These are phyloP conservation scores for Camponotus vicinus DNA, from an alignment of 1,140 invertebrate species.

Conservation along the genomic window DNA sequence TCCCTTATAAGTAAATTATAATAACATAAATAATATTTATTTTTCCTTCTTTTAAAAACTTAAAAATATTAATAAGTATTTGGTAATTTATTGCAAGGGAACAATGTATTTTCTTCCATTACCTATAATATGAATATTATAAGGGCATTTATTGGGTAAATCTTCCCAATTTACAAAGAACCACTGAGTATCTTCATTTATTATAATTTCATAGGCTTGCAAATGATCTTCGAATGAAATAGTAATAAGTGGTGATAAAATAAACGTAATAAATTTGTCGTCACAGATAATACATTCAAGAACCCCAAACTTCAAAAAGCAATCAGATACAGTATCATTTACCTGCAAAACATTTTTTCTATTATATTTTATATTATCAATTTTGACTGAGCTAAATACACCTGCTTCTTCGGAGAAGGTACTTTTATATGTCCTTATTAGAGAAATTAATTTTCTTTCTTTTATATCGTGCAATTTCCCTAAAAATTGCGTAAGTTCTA, in stretches of 20 bases:
- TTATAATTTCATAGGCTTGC: constrained; percentile 2
- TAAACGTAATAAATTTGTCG: neutral
- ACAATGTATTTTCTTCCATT: constrained; percentile 21
- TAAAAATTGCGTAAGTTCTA: neutral
- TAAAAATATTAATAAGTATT: too few species aligned
- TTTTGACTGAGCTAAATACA: neutral
- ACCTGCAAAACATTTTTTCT: neutral
- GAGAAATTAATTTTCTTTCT: neutral
- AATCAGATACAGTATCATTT: neutral
- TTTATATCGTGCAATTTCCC: constrained; percentile 5
- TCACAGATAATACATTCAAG: neutral
- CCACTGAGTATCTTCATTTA: constrained; percentile 10
- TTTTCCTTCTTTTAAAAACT: too few species aligned
- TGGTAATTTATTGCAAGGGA: neutral
- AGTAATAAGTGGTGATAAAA: neutral
- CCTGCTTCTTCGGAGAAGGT: neutral
- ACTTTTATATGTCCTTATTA: neutral
- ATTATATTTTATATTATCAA: constrained; percentile 20
- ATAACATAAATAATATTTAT: too few species aligned
- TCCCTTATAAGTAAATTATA: too few species aligned
- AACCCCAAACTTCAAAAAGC: neutral
- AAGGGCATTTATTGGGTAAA: neutral
- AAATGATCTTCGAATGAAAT: constrained; percentile 8
- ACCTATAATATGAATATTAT: neutral
- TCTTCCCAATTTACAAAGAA: neutral